Conservation (phyloP, 2,888 invertebrate genomes). For the Hypselothyrea guttata region DNA sequence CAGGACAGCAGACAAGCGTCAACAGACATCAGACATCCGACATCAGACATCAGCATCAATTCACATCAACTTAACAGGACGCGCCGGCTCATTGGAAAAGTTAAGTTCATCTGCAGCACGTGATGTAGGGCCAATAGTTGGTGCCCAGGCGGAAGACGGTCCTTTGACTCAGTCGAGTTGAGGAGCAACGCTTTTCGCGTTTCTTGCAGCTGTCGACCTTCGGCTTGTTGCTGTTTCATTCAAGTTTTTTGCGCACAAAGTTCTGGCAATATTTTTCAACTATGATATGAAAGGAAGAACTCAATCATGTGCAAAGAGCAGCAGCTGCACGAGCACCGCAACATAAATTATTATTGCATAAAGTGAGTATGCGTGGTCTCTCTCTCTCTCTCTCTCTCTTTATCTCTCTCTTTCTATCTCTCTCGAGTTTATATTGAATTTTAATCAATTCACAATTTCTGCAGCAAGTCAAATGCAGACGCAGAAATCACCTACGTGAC, state of each 20-base stretch:
- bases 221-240: constrained; percentile 3
- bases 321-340: constrained; percentile 19
- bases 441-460: constrained; percentile 19
- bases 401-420: no score
- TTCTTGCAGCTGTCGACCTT: constrained; percentile 7
- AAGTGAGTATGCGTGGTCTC: no score
- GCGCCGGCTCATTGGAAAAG: constrained; percentile 61
- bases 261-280: constrained; percentile 31
- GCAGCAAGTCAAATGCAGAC: constrained; percentile 3
- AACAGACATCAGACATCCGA: no score
- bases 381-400: no score
- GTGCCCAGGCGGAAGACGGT: constrained; percentile 3
- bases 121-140: constrained; percentile 39
- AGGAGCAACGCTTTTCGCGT: background rate
- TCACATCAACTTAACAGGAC: constrained; percentile 53
- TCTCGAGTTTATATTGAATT: constrained; percentile 11
- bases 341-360: constrained; percentile 16
- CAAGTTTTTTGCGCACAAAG: constrained; percentile 14
- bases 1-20: background rate
- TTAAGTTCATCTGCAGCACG: constrained; percentile 63
- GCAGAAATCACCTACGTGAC: constrained; percentile 7
- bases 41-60: constrained; percentile 47
- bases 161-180: no score
- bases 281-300: constrained; percentile 31
- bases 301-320: constrained; percentile 46